A percentile compares a stretch with the other conserved stretches of the same genome.
Conservation (phyloP, 2,797 vertebrate genomes). For the Leptodactylus fallax region DNA sequence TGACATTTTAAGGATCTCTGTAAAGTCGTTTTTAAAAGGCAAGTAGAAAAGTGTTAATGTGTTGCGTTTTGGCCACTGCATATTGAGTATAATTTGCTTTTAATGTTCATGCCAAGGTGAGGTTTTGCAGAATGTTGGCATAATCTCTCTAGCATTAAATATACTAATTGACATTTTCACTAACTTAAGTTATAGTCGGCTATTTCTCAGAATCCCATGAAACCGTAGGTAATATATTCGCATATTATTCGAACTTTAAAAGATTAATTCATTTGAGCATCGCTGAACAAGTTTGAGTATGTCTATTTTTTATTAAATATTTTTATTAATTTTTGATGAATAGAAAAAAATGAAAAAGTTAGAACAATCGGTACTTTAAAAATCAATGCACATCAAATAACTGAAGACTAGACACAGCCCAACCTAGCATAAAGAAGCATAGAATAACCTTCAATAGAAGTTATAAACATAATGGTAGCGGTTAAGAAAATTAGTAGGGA, state of each 20-base stretch:
- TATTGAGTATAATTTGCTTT: slow-evolving; percentile 51
- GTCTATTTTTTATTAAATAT: background rate
- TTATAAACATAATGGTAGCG: no score
- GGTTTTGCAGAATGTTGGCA: slow-evolving; percentile 41
- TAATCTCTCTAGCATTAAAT: slow-evolving; percentile 22
- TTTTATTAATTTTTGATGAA: background rate
- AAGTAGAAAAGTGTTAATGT: slow-evolving; percentile 52
- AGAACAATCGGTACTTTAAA: no score
- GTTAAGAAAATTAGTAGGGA: no score
- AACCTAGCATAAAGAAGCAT: no score
- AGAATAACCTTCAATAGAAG: no score
- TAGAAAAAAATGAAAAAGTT: no score
- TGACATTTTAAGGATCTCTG: slow-evolving; percentile 46
- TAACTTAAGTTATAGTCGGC: slow-evolving; percentile 13
- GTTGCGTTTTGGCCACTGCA: slow-evolving; percentile 43
- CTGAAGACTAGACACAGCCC: no score
- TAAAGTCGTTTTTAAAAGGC: slow-evolving; percentile 58
- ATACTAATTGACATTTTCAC: slow-evolving; percentile 46
- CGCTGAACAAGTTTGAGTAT: background rate
- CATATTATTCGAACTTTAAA: background rate
- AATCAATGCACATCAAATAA: no score
- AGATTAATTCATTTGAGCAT: background rate
- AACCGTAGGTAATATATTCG: background rate
- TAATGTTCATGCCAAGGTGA: slow-evolving; percentile 53
- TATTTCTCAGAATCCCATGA: background rate